Conservation (phyloP, 2,113 vertebrate species). For the Dinomys branickii region DNA sequence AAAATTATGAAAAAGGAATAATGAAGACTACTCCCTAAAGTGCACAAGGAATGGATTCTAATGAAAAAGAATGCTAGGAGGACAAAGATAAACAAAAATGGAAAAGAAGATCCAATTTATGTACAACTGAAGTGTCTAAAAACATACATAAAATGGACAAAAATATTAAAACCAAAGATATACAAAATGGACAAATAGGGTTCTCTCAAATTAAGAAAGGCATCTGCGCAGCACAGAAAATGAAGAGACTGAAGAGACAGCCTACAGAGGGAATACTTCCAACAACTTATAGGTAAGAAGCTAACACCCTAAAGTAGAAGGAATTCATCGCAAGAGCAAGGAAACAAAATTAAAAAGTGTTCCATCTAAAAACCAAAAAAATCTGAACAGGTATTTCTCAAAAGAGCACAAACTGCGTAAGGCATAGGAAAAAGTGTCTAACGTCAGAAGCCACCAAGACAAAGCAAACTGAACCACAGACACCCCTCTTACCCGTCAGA, state of each 20-base stretch:
- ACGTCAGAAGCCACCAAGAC: not conserved
- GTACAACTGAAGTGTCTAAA: not conserved
- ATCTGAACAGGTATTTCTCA: not conserved
- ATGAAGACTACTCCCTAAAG: not conserved
- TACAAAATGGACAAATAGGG: not conserved
- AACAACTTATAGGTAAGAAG: not conserved
- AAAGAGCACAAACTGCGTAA: not conserved
- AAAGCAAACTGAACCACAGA: not conserved
- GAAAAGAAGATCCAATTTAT: not conserved
- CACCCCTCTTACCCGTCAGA: not conserved
- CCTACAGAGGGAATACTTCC: not conserved
- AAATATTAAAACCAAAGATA: not conserved
- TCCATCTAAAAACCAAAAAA: too few species aligned
- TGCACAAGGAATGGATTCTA: not conserved
- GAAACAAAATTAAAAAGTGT: not conserved
- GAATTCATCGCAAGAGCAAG: not conserved
- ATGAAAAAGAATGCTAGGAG: not conserved
- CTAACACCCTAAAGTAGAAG: not conserved
- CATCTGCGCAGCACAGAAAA: not conserved
- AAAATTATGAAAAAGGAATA: constrained; percentile 22
- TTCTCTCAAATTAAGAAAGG: not conserved
- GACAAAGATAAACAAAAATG: not conserved
- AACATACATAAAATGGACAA: not conserved
- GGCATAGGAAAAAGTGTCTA: not conserved
- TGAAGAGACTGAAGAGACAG: not conserved